Evolutionary conservation across 1,140 invertebrate genomes (phyloP), one percentile per base, ranked within the genome.

Genomic region (Chlorops oryzae): DNA sequence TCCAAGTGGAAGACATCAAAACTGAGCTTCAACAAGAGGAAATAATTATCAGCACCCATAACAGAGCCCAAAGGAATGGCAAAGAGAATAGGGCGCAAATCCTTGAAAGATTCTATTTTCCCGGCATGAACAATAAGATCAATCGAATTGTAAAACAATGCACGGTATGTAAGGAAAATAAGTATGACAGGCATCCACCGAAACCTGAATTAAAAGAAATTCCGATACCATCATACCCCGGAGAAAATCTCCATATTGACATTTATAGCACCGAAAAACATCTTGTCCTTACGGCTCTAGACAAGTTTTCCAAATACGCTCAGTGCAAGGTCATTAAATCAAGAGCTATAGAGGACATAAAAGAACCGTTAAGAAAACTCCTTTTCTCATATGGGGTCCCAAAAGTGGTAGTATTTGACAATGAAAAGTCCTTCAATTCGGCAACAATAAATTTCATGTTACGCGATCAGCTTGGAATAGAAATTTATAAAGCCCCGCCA

Each of bases 401-500:
- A 3, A 50, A 60, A 35, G 22, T 2, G 9, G 28, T 59, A 4
- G 52, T 60, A 4, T 49, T 58, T 20, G 54, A 61, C 17, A 58
- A 61, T 25, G 50, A 58, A 51, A 53, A 53, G 40, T 50, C 52
- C 2, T 35, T 58, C 7, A 59, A 59, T 24, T 59, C 56, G 21
- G 27, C 40, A n/a, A 34, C 41, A 5, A 55, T 52, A 13, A 50
- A 15, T 2, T 47, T 49, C n/a, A 59, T 52, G 51, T 17, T 52
- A 3, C 32, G 42, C 35, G 38, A 60, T 15, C 46, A 60, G 23
- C 27, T 54, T 24, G 18, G 23, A 1, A 55, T 55, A 2, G 38
- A 52, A 24, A 48, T 47, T 32, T 46, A 35, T 23, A 46, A 10
- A 40, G 32, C 48, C 2, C 51, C 50, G 2, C 42, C 55, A 1